Evolutionary conservation across 2,888 invertebrate species (phyloP).

Genomic region (Heliconius sara): DNA sequence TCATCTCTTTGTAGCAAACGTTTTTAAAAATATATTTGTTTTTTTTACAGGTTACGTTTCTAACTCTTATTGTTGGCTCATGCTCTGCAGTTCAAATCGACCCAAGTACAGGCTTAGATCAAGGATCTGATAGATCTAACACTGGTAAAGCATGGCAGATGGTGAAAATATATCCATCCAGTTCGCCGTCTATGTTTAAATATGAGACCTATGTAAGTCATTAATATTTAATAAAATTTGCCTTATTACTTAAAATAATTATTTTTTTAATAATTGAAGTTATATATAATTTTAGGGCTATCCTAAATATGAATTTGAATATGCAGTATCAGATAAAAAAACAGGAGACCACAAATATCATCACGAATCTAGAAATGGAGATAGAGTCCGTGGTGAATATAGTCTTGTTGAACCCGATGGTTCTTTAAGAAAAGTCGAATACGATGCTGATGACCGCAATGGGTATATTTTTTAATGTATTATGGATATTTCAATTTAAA

Average conservation of each 20-base stretch:
- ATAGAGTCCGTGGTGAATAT: conserved; percentile 83
- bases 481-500: no score
- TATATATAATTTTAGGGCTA: conserved; percentile 64
- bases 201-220: conserved; percentile 70
- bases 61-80: conserved; percentile 61
- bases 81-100: conserved; percentile 66
- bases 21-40: neutral
- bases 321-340: conserved; percentile 83
- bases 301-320: conserved; percentile 85
- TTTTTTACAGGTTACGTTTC: conserved; percentile 63
- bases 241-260: neutral
- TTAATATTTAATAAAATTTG: neutral
- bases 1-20: no score
- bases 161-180: conserved; percentile 68
- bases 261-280: neutral
- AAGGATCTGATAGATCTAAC: conserved; percentile 46
- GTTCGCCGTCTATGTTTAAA: conserved; percentile 58
- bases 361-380: conserved; percentile 81
- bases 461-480: conserved; percentile 62
- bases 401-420: conserved; percentile 84
- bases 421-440: conserved; percentile 82
- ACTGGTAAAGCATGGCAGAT: conserved; percentile 64
- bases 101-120: conserved; percentile 52
- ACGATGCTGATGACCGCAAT: conserved; percentile 83
- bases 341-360: conserved; percentile 84